Conservation (phyloP, 2,888 invertebrate species). For the Trissolcus brochymenae region DNA sequence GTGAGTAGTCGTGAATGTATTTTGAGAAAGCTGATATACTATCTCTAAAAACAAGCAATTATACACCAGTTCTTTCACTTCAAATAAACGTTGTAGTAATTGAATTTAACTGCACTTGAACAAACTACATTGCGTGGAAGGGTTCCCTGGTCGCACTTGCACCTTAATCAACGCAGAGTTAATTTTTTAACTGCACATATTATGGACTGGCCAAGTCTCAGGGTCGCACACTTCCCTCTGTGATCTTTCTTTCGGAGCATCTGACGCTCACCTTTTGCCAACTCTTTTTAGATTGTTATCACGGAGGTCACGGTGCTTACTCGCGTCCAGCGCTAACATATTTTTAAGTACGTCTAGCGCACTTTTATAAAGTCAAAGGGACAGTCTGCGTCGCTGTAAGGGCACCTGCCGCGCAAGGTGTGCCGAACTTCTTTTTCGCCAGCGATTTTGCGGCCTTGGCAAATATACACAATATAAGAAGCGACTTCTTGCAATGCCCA, state of each 20-base stretch:
- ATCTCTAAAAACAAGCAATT: too few relatives aligned
- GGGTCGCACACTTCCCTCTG: constrained; percentile 60
- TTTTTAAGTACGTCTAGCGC: constrained; percentile 70
- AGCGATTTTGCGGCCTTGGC: constrained; percentile 37
- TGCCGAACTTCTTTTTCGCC: constrained; percentile 61
- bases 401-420: constrained; percentile 76
- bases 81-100: too few relatives aligned
- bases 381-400: constrained; percentile 60
- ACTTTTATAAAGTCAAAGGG: constrained; percentile 63
- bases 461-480: constrained; percentile 49
- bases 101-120: too few relatives aligned
- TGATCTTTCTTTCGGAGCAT: constrained; percentile 62
- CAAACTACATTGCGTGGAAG: constrained; percentile 1
- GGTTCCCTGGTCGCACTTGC: neutral
- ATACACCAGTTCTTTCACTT: too few relatives aligned
- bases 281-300: constrained; percentile 72
- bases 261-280: constrained; percentile 67
- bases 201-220: constrained; percentile 49
- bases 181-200: constrained; percentile 35
- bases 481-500: constrained; percentile 44
- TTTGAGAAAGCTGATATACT: too few relatives aligned
- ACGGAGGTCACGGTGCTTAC: constrained; percentile 76
- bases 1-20: too few relatives aligned
- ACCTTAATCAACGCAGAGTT: constrained; percentile 33
- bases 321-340: constrained; percentile 72